phyloP scores from a whole-genome alignment of 2,797 vertebrate genomes.

The Nyctibius grandis region DNA sequence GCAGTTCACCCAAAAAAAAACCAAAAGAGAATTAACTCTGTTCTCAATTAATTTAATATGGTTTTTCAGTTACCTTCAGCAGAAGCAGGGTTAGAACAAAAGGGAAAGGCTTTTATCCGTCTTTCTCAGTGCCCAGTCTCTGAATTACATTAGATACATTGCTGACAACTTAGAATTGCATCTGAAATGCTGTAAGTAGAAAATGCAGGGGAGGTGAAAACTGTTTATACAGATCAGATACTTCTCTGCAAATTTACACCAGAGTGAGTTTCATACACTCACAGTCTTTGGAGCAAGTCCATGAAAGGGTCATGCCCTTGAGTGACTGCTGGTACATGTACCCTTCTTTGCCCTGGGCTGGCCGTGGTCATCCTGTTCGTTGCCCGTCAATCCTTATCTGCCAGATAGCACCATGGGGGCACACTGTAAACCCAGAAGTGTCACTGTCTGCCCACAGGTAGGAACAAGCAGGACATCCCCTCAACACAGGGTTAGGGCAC shows the following conservation, averaged over 20 bases:
- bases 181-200: not conserved
- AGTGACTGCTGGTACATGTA: not conserved
- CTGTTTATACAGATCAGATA: not conserved
- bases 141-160: not conserved
- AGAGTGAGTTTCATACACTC: not conserved
- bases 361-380: not conserved
- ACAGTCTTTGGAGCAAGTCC: not conserved
- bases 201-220: not conserved
- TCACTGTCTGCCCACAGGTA: not conserved
- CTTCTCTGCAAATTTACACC: not conserved
- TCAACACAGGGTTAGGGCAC: not conserved
- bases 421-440: not conserved
- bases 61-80: not conserved
- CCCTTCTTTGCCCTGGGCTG: not conserved
- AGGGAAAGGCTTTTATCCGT: not conserved
- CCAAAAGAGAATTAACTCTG: not conserved
- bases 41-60: not conserved
- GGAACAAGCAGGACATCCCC: fast-evolving
- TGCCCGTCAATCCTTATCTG: not conserved
- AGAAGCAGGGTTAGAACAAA: not conserved
- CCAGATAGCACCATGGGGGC: fast-evolving
- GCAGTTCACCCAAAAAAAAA: not conserved
- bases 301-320: not conserved
- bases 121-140: not conserved
- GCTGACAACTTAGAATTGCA: not conserved